Base-by-base conservation (phyloP, 2,888 invertebrate genomes). In the Octonoba sinensis region DNA sequence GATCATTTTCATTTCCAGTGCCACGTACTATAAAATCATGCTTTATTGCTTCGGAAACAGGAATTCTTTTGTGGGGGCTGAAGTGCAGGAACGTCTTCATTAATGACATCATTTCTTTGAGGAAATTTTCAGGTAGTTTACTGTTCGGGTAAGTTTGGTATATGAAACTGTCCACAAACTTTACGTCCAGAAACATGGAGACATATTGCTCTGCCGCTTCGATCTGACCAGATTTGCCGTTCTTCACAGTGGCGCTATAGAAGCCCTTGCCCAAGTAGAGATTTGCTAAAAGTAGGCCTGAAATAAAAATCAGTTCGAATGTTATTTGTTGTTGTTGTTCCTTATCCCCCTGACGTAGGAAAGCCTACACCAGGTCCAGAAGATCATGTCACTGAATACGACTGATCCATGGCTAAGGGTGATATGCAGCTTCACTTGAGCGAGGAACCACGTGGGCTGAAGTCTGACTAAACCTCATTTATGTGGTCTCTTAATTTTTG, bases 201-300 rank as follows among this genome's bases (percentile, higher is more conserved):
- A 22, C 73, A 47, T 79, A 79, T 8, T 79, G 59, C 0, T 60
- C 4, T 8, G 54, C 71, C 1, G 79, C 72, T 8, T 66, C 72
- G 2, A 79, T 20, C 4, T 51, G 59, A 0, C 79, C 79, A 16
- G 72, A 59, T 24, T 65, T 66, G 15, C 24, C 16, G 27, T 67
- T 59, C 27, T 62, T 72, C 36, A 72, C 73, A 6, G 73, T 73
- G 54, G 66, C 54, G 3, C 44, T 27, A 20, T 79, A 73, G 66
- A 72, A 79, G 0, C 79, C 73, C 47, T 79, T 79, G 8, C 79
- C 79, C 24, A 79, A 47, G 46, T 57, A 72, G 18, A 79, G 12
- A 13, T 79, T 60, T 8, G 73, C 71, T 24, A 79, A 12, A 15
- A 79, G 49, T 20, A 79, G 24, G 12, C 79, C 79, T 79, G 18